phyloP scores from a whole-genome alignment of 2,113 vertebrate species.

The Herpetotheres cachinnans region DNA sequence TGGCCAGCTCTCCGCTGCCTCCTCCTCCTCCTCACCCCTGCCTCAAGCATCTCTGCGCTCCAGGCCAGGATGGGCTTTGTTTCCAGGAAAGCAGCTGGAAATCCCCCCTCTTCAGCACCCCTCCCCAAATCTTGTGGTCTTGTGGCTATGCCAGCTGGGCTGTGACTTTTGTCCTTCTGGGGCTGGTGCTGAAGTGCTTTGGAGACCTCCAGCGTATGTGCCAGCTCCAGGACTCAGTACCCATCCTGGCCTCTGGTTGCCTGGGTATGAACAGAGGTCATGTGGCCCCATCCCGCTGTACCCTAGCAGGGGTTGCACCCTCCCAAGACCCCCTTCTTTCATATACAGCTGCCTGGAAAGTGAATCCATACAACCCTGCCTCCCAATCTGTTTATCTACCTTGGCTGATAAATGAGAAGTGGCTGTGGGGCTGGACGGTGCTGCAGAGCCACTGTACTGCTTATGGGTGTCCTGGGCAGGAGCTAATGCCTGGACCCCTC shows the following conservation, averaged over 20 bases:
- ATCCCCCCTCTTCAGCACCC: background rate
- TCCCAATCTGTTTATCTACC: background rate
- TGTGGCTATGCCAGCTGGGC: background rate
- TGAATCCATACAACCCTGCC: background rate
- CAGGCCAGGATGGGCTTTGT: background rate
- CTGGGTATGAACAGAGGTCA: background rate
- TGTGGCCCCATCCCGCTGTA: background rate
- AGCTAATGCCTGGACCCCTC: background rate
- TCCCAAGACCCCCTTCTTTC: background rate
- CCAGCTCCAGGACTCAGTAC: background rate
- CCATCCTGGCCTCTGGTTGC: background rate
- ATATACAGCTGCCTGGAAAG: background rate
- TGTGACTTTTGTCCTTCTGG: background rate
- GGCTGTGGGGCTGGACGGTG: background rate
- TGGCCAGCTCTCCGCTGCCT: background rate
- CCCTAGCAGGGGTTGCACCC: background rate
- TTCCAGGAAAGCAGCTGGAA: slow-evolving; percentile 13
- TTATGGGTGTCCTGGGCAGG: background rate
- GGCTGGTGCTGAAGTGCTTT: background rate
- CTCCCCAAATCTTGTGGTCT: background rate
- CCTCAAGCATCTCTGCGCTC: background rate
- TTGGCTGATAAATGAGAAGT: background rate
- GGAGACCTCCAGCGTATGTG: background rate
- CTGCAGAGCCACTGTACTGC: background rate
- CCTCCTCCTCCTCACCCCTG: background rate